A percentile compares a stretch with the other conserved stretches of the same genome.
phyloP scores from a whole-genome alignment of 2,113 vertebrate genomes.

The Anolis sagrei region DNA sequence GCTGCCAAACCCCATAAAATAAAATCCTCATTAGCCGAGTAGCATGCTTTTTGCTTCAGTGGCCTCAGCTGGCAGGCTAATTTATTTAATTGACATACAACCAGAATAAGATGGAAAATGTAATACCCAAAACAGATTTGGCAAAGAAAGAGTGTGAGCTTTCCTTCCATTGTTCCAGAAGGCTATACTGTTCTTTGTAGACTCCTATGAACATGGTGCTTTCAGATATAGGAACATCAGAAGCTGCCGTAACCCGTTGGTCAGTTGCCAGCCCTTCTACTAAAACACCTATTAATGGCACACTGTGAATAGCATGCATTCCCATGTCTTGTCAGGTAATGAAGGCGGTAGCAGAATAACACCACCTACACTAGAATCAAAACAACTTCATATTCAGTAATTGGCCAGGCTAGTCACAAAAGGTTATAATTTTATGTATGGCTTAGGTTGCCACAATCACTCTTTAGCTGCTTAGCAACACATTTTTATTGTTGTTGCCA shows the following conservation, averaged over 20 bases:
- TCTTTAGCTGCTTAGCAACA: background rate
- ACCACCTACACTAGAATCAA: background rate
- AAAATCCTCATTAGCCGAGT: slow-evolving; percentile 13
- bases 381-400: background rate
- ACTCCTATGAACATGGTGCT: slow-evolving; percentile 1
- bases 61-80: slow-evolving; percentile 11
- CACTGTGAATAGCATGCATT: background rate
- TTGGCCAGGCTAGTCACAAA: background rate
- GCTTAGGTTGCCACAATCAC: background rate
- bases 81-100: background rate
- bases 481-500: background rate
- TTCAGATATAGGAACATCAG: background rate
- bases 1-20: slow-evolving; percentile 20
- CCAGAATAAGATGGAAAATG: background rate
- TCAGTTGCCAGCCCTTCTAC: background rate
- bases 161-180: background rate
- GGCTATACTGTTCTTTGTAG: slow-evolving; percentile 20
- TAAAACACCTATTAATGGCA: background rate
- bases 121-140: slow-evolving; percentile 22
- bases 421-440: background rate
- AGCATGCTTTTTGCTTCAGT: slow-evolving; percentile 26
- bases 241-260: background rate
- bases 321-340: background rate
- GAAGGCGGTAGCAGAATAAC: no score
- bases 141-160: background rate